Base-by-base conservation (phyloP, 1,140 invertebrate genomes). In the Phymastichus coffea region DNA sequence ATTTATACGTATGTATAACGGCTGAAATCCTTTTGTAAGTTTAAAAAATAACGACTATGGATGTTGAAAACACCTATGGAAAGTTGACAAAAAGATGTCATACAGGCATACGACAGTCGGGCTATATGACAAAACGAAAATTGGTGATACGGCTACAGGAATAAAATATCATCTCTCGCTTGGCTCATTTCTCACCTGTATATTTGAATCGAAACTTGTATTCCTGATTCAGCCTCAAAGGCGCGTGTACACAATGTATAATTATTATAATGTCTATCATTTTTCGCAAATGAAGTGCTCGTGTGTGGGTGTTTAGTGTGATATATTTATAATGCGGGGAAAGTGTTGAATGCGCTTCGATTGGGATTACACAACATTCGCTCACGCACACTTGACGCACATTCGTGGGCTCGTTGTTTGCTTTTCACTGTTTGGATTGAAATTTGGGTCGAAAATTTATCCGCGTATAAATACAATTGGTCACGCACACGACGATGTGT, bases 21-120 rank as follows among this genome's bases (percentile, higher is more conserved):
- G 38, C 26, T 59, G 52, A 25, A 46, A 35, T 20, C 68, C 66
- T 66, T 70, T n/a, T 58, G 47, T 66, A 63, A 63, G 69, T 75
- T 75, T 68, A 70, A n/a, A 74, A 75, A 75, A 71, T 73, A 73
- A 75, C 65, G 68, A 67, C 64, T 71, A 75, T 72, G 53, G 64
- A 69, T 63, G 66, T 66, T 63, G 67, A 66, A 57, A 66, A 49
- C 25, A 61, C 62, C 63, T 69, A 65, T 72, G 71, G 63, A 74
- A 71, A 72, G 71, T 15, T 61, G 66, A 66, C 66, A 69, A 72
- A 68, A 67, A 55, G 25, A 63, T 52, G n/a, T 52, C 55, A 33
- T 46, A 57, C 53, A 46, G 57, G 55, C 23, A 53, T 58, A 56
- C 51, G n/a, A n/a, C n/a, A n/a, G n/a, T n/a, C n/a, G n/a, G n/a